Conservation (phyloP, 1,140 invertebrate species). For the Phymastichus coffea region DNA sequence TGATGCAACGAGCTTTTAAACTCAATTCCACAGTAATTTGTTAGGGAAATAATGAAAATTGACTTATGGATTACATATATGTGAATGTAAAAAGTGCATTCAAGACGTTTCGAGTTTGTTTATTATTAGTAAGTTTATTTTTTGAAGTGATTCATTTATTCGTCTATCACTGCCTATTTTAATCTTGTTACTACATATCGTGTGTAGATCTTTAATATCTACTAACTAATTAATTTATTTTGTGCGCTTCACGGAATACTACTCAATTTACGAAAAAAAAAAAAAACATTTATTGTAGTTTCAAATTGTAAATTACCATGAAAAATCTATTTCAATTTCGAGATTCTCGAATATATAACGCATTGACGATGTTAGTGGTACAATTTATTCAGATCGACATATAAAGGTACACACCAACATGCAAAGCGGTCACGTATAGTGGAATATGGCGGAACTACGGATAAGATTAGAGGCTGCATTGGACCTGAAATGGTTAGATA, state of each 20-base stretch:
- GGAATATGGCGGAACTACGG: slow-evolving; percentile 8
- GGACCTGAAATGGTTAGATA: not conserved
- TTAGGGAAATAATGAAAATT: not conserved
- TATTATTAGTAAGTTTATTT: no score
- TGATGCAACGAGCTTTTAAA: not conserved
- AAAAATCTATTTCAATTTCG: not conserved
- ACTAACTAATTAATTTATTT: no score
- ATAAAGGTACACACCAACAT: slow-evolving; percentile 36
- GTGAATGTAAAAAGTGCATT: not conserved
- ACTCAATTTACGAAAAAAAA: no score
- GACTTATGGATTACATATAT: not conserved
- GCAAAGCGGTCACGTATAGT: slow-evolving; percentile 36
- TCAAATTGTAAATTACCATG: no score
- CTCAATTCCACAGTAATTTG: not conserved
- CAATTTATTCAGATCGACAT: slow-evolving; percentile 34
- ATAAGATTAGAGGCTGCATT: slow-evolving; percentile 10
- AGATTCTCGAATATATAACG: slow-evolving; percentile 36
- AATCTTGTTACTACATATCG: no score
- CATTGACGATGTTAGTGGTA: slow-evolving; percentile 39
- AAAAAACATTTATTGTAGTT: not conserved
- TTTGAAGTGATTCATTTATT: no score
- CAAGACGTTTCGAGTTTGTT: no score
- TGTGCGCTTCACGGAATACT: no score
- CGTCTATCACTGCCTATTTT: not conserved
- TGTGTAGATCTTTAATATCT: no score